Percentiles rank a stretch among this genome's conserved stretches.
These are phyloP conservation scores for Cryptus viduatorius DNA, from an alignment of 2,888 invertebrate genomes.

Conservation along the genomic window DNA sequence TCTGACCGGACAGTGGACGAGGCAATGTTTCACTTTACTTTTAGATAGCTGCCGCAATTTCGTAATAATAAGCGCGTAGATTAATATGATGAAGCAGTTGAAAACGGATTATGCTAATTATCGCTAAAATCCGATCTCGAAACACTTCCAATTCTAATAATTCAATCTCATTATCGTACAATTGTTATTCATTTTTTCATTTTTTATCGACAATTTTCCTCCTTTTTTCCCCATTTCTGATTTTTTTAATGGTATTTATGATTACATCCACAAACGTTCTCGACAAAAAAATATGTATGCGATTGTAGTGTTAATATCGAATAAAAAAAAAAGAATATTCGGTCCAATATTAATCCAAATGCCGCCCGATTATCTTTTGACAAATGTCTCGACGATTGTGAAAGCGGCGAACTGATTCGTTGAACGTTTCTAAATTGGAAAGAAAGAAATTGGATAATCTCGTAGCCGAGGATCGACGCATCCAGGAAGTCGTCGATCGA, in stretches of 20 bases:
- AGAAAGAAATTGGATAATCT: no score
- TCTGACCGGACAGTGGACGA: constrained; percentile 23
- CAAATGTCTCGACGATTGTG: no score
- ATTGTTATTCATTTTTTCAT: not conserved
- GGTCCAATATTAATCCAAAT: no score
- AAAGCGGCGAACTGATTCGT: no score
- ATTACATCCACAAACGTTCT: no score
- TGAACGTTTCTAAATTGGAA: no score
- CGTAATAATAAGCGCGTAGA: not conserved
- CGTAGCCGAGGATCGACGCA: no score
- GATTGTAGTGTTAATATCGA: no score
- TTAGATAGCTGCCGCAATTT: not conserved
- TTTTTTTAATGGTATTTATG: not conserved
- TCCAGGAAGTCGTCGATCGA: no score
- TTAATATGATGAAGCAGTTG: not conserved
- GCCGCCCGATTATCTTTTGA: no score
- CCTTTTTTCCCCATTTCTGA: not conserved
- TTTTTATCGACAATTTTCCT: not conserved
- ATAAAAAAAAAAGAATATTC: no score
- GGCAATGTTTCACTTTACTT: not conserved
- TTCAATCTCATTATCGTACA: not conserved
- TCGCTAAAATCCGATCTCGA: not conserved
- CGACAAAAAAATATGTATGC: no score
- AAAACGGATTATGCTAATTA: not conserved
- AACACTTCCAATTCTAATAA: not conserved